Evolutionary conservation across 2,797 vertebrate genomes (phyloP), one percentile per base, ranked within the genome.

Genomic region (Molossus alvarezi): DNA sequence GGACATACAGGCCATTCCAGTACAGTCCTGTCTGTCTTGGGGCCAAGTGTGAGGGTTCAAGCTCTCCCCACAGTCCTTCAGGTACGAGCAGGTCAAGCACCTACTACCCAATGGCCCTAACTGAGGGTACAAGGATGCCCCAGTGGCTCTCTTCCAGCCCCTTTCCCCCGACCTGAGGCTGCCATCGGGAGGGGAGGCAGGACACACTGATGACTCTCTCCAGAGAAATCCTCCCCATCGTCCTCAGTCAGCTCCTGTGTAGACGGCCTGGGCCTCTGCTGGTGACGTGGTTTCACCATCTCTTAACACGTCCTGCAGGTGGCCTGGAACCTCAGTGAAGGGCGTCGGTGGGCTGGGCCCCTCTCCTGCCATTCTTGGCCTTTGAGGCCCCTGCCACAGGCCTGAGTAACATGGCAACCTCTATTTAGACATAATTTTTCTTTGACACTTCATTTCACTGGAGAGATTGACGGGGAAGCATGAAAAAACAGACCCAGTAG

Each of bases 211-310:
- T 2, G 29, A 53, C 14, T n/a, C 20, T 88, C 21, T 57, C 33
- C 51, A 17, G 13, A 89, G 29, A 79, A 71, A 58, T 25, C 37
- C 37, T 23, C 4, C n/a, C 0, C 0, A 0, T 10, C 8, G 0
- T 64, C n/a, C 8, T 55, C 41, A 51, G n/a, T 51, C 33, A 20
- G 18, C 21, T 37, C 58, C 33, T 13, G 0, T 1, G 0, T 5
- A 17, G 20, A 17, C 20, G 82, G 73, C 37, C n/a, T 84, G 23
- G 67, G 21, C 10, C 12, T 1, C 15, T 3, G 18, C 8, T 41
- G 45, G 8, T 25, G 64, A 45, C 37, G 45, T 8, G n/a, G 11
- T n/a, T 79, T 73, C 23, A 5, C 45, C 0, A 8, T 45, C 51
- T 79, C 71, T 65, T 21, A 25, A 20, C 25, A 10, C 9, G 6